Percentiles rank a stretch among this genome's conserved stretches.
Evolutionary conservation across 2,797 vertebrate species (phyloP).

Genomic region (Argyrosomus regius): DNA sequence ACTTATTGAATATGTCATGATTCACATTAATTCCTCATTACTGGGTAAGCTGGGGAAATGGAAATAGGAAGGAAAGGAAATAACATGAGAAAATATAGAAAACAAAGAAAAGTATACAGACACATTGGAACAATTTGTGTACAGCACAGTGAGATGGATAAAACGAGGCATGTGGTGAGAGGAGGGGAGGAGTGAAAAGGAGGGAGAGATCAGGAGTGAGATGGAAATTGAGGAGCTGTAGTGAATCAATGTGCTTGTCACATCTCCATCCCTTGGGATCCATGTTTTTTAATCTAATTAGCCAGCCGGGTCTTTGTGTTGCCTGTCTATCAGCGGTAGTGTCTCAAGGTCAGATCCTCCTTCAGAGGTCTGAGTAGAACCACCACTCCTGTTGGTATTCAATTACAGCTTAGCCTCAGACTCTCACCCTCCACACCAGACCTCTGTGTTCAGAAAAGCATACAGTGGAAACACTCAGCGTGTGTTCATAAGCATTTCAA

Average conservation of each 20-base stretch:
- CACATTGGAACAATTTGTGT: background rate
- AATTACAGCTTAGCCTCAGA: slow-evolving; percentile 76
- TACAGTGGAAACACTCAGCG: slow-evolving; percentile 33
- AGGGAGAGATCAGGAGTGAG: slow-evolving; percentile 50
- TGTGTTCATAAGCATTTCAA: slow-evolving; percentile 38
- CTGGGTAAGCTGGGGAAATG: background rate
- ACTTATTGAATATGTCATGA: slow-evolving; percentile 29
- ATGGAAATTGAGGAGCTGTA: slow-evolving; percentile 74
- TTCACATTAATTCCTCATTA: slow-evolving; percentile 9
- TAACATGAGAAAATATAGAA: background rate
- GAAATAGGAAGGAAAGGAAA: background rate
- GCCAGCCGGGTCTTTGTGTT: slow-evolving; percentile 80
- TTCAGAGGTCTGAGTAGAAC: slow-evolving; percentile 79
- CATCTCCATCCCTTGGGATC: slow-evolving; percentile 83
- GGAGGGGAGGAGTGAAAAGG: slow-evolving; percentile 42
- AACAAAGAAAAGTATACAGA: background rate
- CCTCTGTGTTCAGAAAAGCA: slow-evolving; percentile 50
- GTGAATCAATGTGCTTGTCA: slow-evolving; percentile 86
- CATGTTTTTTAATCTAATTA: slow-evolving; percentile 89
- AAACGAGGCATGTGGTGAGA: slow-evolving; percentile 57
- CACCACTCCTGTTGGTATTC: slow-evolving; percentile 76
- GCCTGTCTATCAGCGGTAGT: slow-evolving; percentile 81
- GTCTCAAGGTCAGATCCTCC: slow-evolving; percentile 84
- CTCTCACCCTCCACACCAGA: slow-evolving; percentile 60
- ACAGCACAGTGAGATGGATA: slow-evolving; percentile 40